phyloP scores from a whole-genome alignment of 2,888 invertebrate species.

The Drosophila rellima region DNA sequence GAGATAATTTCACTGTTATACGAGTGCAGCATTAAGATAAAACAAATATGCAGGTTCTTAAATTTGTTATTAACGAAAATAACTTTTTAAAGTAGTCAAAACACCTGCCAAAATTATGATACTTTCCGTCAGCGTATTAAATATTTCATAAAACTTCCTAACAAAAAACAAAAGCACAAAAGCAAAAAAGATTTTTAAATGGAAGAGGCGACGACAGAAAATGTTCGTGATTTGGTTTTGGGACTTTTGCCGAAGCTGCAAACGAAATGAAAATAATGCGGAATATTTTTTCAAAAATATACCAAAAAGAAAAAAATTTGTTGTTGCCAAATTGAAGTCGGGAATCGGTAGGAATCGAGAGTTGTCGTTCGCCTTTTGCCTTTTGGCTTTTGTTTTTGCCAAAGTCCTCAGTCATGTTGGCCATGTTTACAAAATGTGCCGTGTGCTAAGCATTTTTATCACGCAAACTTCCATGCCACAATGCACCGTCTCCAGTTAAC shows the following conservation, averaged over 20 bases:
- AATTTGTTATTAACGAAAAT: no score
- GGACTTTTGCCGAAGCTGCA: conserved; percentile 57
- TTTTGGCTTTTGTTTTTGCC: conserved; percentile 29
- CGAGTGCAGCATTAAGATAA: no score
- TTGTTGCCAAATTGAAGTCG: conserved; percentile 31
- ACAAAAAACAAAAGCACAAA: conserved; percentile 18
- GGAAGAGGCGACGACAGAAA: conserved; percentile 72
- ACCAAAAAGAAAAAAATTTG: conserved; percentile 11
- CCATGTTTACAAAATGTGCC: conserved; percentile 79
- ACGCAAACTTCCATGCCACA: conserved; percentile 52
- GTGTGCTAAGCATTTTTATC: conserved; percentile 79
- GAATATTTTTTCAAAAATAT: conserved; percentile 68
- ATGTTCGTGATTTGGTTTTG: conserved; percentile 70
- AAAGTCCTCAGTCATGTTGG: conserved; percentile 62
- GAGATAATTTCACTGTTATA: no score
- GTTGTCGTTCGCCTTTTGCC: conserved; percentile 28
- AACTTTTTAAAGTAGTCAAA: no score
- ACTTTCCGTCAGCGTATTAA: not conserved
- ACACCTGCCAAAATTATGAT: not conserved
- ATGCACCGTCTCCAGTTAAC: conserved; percentile 44
- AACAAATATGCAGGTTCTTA: no score
- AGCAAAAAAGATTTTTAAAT: conserved; percentile 34
- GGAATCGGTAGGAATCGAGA: conserved; percentile 42
- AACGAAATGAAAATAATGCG: conserved; percentile 66
- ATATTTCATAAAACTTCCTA: conserved; percentile 60